Percentiles rank a stretch among this genome's conserved stretches.
Evolutionary conservation across 2,797 vertebrate genomes (phyloP).

Genomic region (Pseudopleuronectes americanus): DNA sequence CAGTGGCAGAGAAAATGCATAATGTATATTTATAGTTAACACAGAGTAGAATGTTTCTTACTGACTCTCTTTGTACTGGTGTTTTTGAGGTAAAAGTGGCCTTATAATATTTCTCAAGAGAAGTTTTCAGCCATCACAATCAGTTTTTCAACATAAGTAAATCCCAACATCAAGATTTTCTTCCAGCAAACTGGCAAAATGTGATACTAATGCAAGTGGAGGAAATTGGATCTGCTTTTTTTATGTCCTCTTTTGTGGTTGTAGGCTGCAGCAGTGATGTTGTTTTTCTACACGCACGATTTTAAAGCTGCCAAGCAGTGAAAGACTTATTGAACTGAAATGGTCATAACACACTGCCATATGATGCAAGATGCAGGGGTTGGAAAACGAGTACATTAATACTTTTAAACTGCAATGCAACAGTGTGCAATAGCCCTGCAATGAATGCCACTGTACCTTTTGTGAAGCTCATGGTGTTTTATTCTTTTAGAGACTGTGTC

Average conservation of each 20-base stretch:
- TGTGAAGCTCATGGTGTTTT: not conserved
- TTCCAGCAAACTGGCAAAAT: not conserved
- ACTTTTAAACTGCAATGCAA: conserved; percentile 20
- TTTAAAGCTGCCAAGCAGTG: not conserved
- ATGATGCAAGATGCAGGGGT: conserved; percentile 16
- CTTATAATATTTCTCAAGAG: not conserved
- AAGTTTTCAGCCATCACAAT: conserved; percentile 1
- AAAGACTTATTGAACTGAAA: conserved; percentile 18
- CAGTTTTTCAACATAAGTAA: not conserved
- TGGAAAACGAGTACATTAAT: conserved; percentile 8
- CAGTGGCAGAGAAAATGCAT: not conserved
- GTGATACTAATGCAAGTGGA: not conserved
- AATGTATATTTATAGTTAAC: not conserved
- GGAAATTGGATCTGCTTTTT: not conserved
- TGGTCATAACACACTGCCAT: conserved; percentile 15
- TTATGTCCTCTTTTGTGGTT: conserved; percentile 6
- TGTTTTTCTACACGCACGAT: conserved; percentile 3
- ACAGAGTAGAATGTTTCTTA: not conserved
- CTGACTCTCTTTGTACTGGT: not conserved
- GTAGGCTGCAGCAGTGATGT: not conserved
- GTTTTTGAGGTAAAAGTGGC: not conserved
- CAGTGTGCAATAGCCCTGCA: conserved; percentile 13
- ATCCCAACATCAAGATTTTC: not conserved
- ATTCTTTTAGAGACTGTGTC: conserved; percentile 5
- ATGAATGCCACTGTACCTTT: conserved; percentile 2